Evolutionary conservation across 2,888 invertebrate genomes (phyloP), one percentile per base, ranked within the genome.

Genomic region (Hemicrepidius hirtus): DNA sequence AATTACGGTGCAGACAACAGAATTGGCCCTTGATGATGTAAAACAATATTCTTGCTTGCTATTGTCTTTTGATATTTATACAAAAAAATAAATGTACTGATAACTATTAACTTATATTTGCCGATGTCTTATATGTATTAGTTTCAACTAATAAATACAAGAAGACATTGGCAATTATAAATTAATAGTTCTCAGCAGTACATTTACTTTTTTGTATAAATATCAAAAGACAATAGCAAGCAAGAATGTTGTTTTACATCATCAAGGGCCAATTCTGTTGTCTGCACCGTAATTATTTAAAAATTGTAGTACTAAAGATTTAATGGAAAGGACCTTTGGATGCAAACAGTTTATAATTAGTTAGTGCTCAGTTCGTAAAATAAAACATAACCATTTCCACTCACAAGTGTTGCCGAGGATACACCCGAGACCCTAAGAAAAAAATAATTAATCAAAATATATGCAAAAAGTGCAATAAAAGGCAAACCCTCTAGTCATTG

Each of bases 241-340:
- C 53, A 53, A 53, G 7, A 53, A 53, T 28, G 16, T 44, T 44
- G 6, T 13, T n/a, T n/a, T n/a, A n/a, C n/a, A n/a, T n/a, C n/a
- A 32, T 13, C 24, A 13, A 3, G 5, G 5, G 13, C 12, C 24
- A 24, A 13, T 0, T 12, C 12, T n/a, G 1, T 49, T 7, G 7
- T 49, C 9, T 24, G 0, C 6, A 21, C 21, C 20, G 6, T 21
- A n/a, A n/a, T 24, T 50, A 53, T 18, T 18, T 18, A 24, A 50
- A 65, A 65, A 53, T 65, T 65, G 53, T n/a, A n/a, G n/a, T 65
- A 65, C 64, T 65, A 46, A n/a, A n/a, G 49, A 64, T 64, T 64
- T 35, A 50, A 37, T 53, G 64, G 64, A 65, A 65, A 21, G 37
- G 40, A 28, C n/a, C 64, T 65, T 65, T 65, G 64, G 64, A 53